Percentiles rank a stretch among this genome's conserved stretches.
phyloP scores from a whole-genome alignment of 2,888 invertebrate species.

The Coelinius sp. region DNA sequence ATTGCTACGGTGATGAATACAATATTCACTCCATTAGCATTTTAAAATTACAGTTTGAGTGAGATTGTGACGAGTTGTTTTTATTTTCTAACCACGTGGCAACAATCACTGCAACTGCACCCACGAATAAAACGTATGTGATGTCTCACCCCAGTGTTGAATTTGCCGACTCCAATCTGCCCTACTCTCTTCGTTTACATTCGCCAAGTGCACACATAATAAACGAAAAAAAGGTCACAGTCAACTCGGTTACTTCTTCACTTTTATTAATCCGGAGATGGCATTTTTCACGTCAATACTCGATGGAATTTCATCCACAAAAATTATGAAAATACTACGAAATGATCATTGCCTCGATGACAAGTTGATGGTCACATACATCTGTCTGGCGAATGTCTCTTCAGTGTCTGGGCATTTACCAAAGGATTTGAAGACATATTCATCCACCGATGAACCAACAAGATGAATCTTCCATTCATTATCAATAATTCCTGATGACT shows the following conservation, averaged over 20 bases:
- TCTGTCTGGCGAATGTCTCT: no score
- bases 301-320: no score
- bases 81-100: conserved; percentile 14
- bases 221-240: neutral
- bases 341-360: no score
- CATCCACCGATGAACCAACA: no score
- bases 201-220: conserved; percentile 10
- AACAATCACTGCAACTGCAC: conserved; percentile 15
- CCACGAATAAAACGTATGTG: conserved; percentile 12
- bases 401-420: no score
- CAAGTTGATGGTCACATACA: no score
- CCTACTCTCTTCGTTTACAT: conserved; percentile 6
- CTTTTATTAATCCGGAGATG: neutral
- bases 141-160: conserved; percentile 8
- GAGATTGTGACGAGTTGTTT: neutral
- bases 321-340: no score
- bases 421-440: no score
- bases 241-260: neutral
- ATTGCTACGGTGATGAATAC: neutral
- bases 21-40: conserved; percentile 9
- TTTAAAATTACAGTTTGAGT: neutral
- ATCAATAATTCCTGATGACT: no score
- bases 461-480: no score
- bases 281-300: no score
- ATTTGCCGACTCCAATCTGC: conserved; percentile 6